phyloP scores from a whole-genome alignment of 1,140 invertebrate genomes.

The Pararge aegeria region DNA sequence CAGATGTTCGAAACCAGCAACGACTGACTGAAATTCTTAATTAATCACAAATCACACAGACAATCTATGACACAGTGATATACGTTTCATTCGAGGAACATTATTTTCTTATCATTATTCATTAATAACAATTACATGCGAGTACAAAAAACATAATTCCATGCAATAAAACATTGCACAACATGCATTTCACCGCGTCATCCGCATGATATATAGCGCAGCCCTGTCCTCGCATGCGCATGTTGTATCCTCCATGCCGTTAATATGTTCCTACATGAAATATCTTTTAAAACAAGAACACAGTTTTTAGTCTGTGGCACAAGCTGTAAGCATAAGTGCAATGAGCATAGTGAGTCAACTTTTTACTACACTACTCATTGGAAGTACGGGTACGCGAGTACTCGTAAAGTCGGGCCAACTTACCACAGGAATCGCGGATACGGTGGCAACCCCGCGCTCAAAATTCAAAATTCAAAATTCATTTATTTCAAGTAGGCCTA shows the following conservation, averaged over 20 bases:
- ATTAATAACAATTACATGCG: constrained; percentile 24
- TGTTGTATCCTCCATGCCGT: constrained; percentile 35
- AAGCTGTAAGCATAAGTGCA: constrained; percentile 1
- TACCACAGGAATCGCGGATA: too few species aligned
- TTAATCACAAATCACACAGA: background rate
- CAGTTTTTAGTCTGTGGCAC: constrained; percentile 22
- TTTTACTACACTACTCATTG: too few species aligned
- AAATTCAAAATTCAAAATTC: too few species aligned
- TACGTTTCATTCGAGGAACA: background rate
- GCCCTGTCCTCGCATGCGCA: constrained; percentile 31
- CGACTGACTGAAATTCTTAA: too few species aligned
- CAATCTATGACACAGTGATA: background rate
- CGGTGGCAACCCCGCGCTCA: too few species aligned
- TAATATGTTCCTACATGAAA: constrained; percentile 44
- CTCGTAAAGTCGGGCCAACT: too few species aligned
- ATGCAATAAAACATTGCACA: constrained; percentile 17
- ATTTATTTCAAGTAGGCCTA: too few species aligned
- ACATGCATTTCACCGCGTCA: constrained; percentile 18
- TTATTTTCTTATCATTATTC: constrained; percentile 8
- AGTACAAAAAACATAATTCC: constrained; percentile 19
- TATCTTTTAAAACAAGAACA: constrained; percentile 44
- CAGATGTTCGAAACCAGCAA: too few species aligned
- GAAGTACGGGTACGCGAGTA: too few species aligned
- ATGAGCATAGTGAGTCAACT: background rate
- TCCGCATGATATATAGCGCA: constrained; percentile 18